These are phyloP conservation scores for Chloroceryle inda DNA, from an alignment of 2,797 vertebrate genomes.

Conservation along the genomic window DNA sequence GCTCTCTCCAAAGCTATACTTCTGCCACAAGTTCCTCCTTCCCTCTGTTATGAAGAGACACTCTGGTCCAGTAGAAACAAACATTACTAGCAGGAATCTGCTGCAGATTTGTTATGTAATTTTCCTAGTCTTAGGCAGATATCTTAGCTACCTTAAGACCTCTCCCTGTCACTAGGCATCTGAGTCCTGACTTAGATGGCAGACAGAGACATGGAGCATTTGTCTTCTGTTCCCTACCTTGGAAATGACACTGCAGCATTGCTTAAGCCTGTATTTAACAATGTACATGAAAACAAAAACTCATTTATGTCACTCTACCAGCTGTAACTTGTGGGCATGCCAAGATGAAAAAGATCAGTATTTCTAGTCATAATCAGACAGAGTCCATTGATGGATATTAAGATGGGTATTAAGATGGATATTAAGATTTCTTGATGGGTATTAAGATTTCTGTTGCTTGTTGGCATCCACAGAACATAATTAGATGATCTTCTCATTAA, in stretches of 20 bases:
- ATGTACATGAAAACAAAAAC: background rate
- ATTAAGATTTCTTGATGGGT: background rate
- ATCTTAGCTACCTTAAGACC: background rate
- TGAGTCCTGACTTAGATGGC: constrained; percentile 62
- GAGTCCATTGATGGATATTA: background rate
- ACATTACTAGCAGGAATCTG: background rate
- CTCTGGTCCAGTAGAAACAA: background rate
- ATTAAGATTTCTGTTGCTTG: background rate
- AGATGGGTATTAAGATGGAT: no score
- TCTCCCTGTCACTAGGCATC: background rate
- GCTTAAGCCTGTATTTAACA: background rate
- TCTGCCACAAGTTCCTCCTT: background rate
- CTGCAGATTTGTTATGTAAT: background rate
- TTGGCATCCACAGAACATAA: background rate
- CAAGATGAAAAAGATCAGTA: background rate
- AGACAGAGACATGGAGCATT: background rate
- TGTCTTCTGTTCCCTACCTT: background rate
- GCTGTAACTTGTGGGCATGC: background rate
- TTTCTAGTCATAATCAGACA: background rate
- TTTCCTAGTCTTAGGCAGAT: background rate
- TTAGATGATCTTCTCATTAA: background rate
- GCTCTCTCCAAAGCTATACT: background rate
- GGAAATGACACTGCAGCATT: background rate
- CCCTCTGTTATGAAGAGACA: background rate
- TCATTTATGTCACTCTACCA: background rate